Percentiles rank a stretch among this genome's conserved stretches.
Conservation (phyloP, 2,888 invertebrate species). For the Polymixis flavicincta region DNA sequence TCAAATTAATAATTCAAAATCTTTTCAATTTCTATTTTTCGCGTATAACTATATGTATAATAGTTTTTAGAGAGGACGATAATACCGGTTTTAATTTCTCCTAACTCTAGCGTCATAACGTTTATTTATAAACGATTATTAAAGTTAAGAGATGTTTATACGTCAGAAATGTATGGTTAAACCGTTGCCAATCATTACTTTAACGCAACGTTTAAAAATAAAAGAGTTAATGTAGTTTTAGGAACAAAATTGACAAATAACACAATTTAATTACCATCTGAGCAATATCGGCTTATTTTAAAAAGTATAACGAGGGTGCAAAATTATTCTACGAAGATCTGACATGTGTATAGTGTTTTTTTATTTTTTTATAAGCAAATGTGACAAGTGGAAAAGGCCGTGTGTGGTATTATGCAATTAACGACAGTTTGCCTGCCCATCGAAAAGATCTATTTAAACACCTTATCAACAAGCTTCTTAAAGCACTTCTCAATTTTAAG, state of each 20-base stretch:
- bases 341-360: background rate
- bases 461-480: background rate
- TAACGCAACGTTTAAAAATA: too few species aligned
- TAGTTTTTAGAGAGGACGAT: constrained; percentile 37
- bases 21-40: constrained; percentile 18
- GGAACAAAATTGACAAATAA: background rate
- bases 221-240: background rate
- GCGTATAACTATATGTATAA: background rate
- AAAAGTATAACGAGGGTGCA: background rate
- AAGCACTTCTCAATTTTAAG: background rate
- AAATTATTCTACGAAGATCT: background rate
- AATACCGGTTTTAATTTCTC: constrained; percentile 65
- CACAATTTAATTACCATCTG: background rate
- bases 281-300: background rate
- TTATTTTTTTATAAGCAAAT: background rate
- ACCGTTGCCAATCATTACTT: too few species aligned
- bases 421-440: background rate
- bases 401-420: background rate
- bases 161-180: too few species aligned
- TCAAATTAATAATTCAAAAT: constrained; percentile 46
- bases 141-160: too few species aligned
- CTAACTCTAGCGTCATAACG: constrained; percentile 32
- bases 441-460: background rate
- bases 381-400: background rate
- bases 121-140: too few species aligned